Evolutionary conservation across 1,140 invertebrate species (phyloP), one percentile per base, ranked within the genome.

Genomic region (Zophobas morio): DNA sequence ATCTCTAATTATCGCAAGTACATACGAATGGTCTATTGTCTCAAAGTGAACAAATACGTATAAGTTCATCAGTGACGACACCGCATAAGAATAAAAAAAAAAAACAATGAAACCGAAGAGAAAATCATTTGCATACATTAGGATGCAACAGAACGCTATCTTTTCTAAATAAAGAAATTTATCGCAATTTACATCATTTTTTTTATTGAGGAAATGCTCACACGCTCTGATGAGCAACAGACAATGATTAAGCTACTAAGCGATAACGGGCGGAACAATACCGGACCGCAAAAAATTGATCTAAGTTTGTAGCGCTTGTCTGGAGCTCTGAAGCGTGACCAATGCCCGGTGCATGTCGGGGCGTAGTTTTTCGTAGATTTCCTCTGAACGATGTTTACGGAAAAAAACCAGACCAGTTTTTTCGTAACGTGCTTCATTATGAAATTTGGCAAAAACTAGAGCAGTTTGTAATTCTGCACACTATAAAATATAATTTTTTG

Each of bases 21-120:
- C 8, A 36, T 60, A 60, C n/a, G 36, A 60, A 60, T 36, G 37
- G 32, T 42, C 60, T 33, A 66, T 66, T 66, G 60, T 66, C 33
- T 66, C 33, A 6, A 40, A 36, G 39, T 51, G 49, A 51, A 51
- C 49, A 51, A 51, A 51, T 46, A 20, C 42, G 42, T 51, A 51
- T 51, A 20, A 51, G 49, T 4, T 20, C 20, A 51, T 2, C n/a
- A 6, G n/a, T 51, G 3, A 51, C 49, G n/a, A 51, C 49, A 51
- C n/a, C 20, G n/a, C n/a, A 51, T 20, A 20, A 20, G 20, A 20
- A 20, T 20, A 20, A 20, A 20, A 20, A 20, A 20, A 20, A 4
- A 20, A n/a, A 6, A 51, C 49, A 51, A 51, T 20, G 49, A 51
- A 51, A 51, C n/a, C n/a, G 49, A n/a, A 51, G n/a, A 5, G 49